phyloP scores from a whole-genome alignment of 2,113 vertebrate genomes.

The Dromiciops gliroides region DNA sequence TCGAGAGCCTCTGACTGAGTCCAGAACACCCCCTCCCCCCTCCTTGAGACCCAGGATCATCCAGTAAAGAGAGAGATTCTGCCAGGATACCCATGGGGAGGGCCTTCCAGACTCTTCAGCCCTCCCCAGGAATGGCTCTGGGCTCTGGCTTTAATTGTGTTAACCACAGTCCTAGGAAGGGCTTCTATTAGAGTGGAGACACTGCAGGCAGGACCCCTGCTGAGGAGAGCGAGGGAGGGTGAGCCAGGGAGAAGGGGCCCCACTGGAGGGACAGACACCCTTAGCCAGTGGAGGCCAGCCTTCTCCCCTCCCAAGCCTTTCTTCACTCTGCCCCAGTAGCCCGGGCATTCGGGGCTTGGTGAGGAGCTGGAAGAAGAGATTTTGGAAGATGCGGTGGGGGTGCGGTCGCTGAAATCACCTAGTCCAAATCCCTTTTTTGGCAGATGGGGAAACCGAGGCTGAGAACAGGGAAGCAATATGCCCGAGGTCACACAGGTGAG shows the following conservation, averaged over 20 bases:
- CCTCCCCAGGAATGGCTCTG: background rate
- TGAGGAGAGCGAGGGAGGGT: background rate
- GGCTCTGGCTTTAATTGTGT: background rate
- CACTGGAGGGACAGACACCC: fast-evolving
- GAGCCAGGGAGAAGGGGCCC: background rate
- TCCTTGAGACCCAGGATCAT: background rate
- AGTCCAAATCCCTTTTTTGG: background rate
- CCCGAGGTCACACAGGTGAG: background rate
- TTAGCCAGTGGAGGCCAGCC: background rate
- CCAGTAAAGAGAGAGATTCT: background rate
- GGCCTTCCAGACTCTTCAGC: background rate
- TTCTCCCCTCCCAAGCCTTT: background rate
- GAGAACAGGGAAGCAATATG: background rate
- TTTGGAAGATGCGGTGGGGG: background rate
- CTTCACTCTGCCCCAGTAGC: background rate
- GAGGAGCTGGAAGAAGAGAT: background rate
- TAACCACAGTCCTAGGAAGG: background rate
- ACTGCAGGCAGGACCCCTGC: background rate
- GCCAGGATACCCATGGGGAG: background rate
- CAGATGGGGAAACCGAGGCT: background rate
- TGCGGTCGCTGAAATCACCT: background rate
- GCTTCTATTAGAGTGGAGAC: background rate
- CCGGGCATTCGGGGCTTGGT: background rate
- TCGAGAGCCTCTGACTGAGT: background rate
- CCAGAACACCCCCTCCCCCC: background rate